Evolutionary conservation across 2,113 vertebrate genomes (phyloP).

Genomic region (pig (Sus scrofa)): T2T-Sscrofa CM000819.6:46967001-46967500

Average conservation of each 20-base stretch:
- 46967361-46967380: background rate
- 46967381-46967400: background rate
- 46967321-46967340: background rate
- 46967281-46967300: background rate
- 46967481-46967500: background rate
- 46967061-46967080: background rate
- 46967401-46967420: background rate
- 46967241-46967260: background rate
- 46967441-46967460: background rate
- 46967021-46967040: background rate
- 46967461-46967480: background rate
- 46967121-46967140: background rate
- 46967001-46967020: background rate
- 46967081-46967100: conserved; percentile 20
- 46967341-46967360: background rate
- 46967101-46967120: background rate
- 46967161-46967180: background rate
- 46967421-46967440: background rate
- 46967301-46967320: background rate
- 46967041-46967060: background rate
- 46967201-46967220: background rate
- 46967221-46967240: background rate
- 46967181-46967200: background rate
- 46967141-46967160: background rate
- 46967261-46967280: background rate